Base-by-base conservation (phyloP, 2,888 invertebrate genomes). In the Stratiomys singularior region DNA sequence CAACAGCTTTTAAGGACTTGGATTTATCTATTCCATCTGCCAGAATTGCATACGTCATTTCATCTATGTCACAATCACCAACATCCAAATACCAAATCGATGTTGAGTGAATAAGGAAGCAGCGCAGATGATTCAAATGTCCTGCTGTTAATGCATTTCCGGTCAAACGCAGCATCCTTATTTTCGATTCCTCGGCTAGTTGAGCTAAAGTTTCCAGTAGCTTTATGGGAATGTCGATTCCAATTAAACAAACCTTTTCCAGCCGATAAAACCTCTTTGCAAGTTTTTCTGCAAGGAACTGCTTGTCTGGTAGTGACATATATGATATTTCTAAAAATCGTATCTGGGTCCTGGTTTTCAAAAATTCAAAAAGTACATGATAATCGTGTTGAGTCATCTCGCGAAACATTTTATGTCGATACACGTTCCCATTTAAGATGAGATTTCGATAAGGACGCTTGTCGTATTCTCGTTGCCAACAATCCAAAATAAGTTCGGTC, bases 391-490 rank as follows among this genome's bases (percentile, higher is more conserved):
- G 77, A 1, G 80, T 58, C 77, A 82, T 85, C 0, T 13, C 5
- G 11, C 86, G 82, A 2, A 78, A 46, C 79, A 86, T 82, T 56
- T 84, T 84, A 15, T 83, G 56, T 78, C 84, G 83, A 64, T 85
- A 86, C 18, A 83, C 81, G 63, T 81, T 77, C n/a, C 82, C 81
- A 28, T 81, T 81, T 63, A 87, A 83, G 72, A 81, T 78, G 66
- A 87, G 85, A 76, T 83, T 58, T 0, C 76, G 30, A 78, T 84
- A 87, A 0, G 87, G 87, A 1, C 85, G 81, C 37, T 79, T 74
- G 69, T 84, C 85, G 74, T 85, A 85, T 81, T 86, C 86, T 7
- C 85, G 83, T 80, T 86, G 86, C 87, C 87, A 87, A 71, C 85
- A 85, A 23, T 84, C 82, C 1, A 87, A 80, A 69, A 87, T 80